phyloP scores from a whole-genome alignment of 1,140 invertebrate species.

The Homarus americanus region DNA sequence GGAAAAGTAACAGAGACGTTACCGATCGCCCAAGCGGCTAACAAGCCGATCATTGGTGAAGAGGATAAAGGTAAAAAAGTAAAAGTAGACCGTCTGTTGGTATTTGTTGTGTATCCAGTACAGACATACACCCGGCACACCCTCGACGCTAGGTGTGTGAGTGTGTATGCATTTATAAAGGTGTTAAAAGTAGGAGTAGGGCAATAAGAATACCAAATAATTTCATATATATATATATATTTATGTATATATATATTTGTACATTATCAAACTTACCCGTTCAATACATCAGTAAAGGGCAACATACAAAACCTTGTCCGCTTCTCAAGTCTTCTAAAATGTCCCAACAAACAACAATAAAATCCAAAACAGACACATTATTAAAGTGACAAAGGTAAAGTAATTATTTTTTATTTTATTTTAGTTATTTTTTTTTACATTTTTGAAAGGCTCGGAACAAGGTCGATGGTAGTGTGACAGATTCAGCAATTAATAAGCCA shows the following conservation, averaged over 20 bases:
- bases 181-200: not conserved
- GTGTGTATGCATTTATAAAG: no score
- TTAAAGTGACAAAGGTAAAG: slow-evolving; percentile 43
- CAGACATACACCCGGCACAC: no score
- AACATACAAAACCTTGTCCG: slow-evolving; percentile 33
- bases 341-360: slow-evolving; percentile 44
- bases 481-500: slow-evolving; percentile 8
- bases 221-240: slow-evolving; percentile 37
- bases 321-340: slow-evolving; percentile 41
- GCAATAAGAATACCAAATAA: not conserved
- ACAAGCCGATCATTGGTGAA: no score
- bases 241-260: slow-evolving; percentile 38
- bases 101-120: no score
- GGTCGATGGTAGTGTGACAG: slow-evolving; percentile 28
- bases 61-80: no score
- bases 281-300: slow-evolving; percentile 26
- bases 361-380: slow-evolving; percentile 41
- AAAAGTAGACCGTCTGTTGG: no score
- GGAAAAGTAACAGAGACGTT: no score
- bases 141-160: no score
- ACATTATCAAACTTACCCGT: slow-evolving; percentile 40
- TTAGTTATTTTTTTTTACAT: no score
- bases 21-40: no score
- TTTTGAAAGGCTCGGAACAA: slow-evolving; percentile 42
- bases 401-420: no score